Evolutionary conservation across 1,140 invertebrate species (phyloP).

Genomic region (Asobara japonica): DNA sequence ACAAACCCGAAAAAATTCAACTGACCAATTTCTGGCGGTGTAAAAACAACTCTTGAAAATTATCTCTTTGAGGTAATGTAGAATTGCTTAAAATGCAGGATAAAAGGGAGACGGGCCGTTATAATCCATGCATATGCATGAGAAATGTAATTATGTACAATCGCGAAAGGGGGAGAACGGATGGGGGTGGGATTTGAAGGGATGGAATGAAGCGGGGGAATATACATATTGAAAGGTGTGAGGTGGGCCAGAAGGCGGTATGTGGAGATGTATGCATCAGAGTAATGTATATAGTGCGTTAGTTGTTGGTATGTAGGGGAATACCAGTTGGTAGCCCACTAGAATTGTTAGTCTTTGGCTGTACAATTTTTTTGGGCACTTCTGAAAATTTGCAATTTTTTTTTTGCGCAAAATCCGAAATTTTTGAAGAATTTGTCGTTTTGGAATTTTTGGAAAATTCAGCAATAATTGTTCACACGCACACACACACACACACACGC

Average conservation of each 20-base stretch:
- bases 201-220: slow-evolving; percentile 7
- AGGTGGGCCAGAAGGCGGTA: slow-evolving; percentile 6
- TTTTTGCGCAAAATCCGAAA: too few relatives aligned
- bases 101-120: not conserved
- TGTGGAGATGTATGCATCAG: slow-evolving; percentile 3
- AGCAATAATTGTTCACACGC: too few relatives aligned
- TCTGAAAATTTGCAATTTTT: too few relatives aligned
- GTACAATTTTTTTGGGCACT: not conserved
- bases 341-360: too few relatives aligned
- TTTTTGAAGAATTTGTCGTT: too few relatives aligned
- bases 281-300: slow-evolving; percentile 7
- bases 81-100: slow-evolving; percentile 11
- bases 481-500: too few relatives aligned
- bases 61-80: not conserved
- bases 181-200: slow-evolving; percentile 1
- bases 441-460: too few relatives aligned
- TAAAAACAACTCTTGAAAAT: not conserved
- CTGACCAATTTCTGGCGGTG: not conserved
- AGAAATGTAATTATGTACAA: slow-evolving; percentile 16
- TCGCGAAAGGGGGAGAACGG: slow-evolving; percentile 9
- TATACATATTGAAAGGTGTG: slow-evolving; percentile 17
- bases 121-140: slow-evolving; percentile 15
- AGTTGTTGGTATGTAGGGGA: not conserved
- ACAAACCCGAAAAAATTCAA: not conserved
- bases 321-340: slow-evolving; percentile 14